A percentile compares a stretch with the other conserved stretches of the same genome.
Conservation (phyloP, 2,113 vertebrate species). For the Kryptolebias marmoratus region DNA sequence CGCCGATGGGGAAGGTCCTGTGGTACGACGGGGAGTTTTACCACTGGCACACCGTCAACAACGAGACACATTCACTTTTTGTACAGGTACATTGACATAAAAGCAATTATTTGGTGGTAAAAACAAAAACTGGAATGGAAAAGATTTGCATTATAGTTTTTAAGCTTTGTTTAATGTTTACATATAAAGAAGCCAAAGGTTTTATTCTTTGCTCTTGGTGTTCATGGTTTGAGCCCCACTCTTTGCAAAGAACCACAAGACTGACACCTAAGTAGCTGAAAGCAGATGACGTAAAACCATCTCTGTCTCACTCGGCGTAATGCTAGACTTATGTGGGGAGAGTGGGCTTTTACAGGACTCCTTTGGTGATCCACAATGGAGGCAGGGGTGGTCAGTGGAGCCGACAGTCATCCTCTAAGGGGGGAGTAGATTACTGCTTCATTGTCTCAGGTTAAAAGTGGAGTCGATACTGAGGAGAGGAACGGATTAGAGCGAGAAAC, state of each 20-base stretch:
- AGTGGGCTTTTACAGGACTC: conserved; percentile 16
- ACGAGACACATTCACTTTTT: conserved; percentile 90
- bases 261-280: background rate
- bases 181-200: too few species aligned
- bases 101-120: background rate
- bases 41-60: conserved; percentile 92
- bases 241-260: background rate
- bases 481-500: background rate
- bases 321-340: conserved; percentile 2
- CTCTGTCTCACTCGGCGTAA: conserved; percentile 21
- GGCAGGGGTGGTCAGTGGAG: background rate
- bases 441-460: conserved; percentile 1
- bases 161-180: too few species aligned
- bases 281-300: conserved; percentile 14
- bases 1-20: conserved; percentile 91
- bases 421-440: conserved; percentile 12
- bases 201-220: too few species aligned
- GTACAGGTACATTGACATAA: conserved; percentile 83
- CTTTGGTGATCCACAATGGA: conserved; percentile 23
- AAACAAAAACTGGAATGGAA: background rate
- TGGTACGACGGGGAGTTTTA: conserved; percentile 97
- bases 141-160: too few species aligned
- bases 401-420: background rate
- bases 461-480: background rate
- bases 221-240: too few species aligned